phyloP scores from a whole-genome alignment of 1,140 invertebrate genomes.

The Sycophaga agraensis region DNA sequence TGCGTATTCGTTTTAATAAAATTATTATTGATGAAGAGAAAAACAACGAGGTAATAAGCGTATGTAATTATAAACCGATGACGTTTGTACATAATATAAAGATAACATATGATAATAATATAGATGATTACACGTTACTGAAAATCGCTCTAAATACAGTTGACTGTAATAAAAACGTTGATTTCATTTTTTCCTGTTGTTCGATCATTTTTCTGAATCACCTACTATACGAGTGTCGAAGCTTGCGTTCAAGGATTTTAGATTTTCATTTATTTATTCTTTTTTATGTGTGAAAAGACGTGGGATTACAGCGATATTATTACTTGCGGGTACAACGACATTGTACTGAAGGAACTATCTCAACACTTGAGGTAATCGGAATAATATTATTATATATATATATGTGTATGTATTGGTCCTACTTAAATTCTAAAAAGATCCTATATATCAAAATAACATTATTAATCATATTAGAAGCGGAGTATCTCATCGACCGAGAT shows the following conservation, averaged over 20 bases:
- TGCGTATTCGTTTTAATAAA: too few relatives aligned
- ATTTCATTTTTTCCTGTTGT: not conserved
- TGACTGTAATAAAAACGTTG: not conserved
- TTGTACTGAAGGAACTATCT: constrained; percentile 46
- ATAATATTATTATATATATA: constrained; percentile 28
- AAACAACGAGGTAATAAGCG: constrained; percentile 19
- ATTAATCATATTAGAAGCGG: constrained; percentile 14
- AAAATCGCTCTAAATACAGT: constrained; percentile 8
- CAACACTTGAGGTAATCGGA: constrained; percentile 47
- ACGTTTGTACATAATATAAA: constrained; percentile 19
- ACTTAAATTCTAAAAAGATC: constrained; percentile 23
- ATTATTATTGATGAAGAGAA: not conserved
- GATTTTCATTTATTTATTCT: too few relatives aligned
- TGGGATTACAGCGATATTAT: constrained; percentile 5
- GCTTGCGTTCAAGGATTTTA: constrained; percentile 6
- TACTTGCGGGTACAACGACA: constrained; percentile 16
- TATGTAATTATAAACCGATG: constrained; percentile 16
- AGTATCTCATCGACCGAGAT: constrained; percentile 45
- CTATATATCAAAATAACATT: constrained; percentile 20
- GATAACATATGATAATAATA: not conserved
- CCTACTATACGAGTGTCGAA: constrained; percentile 13
- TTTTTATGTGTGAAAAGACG: not conserved
- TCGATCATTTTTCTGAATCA: constrained; percentile 15
- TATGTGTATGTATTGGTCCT: constrained; percentile 33
- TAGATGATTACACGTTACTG: not conserved